Evolutionary conservation across 2,113 vertebrate genomes (phyloP).

Genomic region (Blennius ocellaris): DNA sequence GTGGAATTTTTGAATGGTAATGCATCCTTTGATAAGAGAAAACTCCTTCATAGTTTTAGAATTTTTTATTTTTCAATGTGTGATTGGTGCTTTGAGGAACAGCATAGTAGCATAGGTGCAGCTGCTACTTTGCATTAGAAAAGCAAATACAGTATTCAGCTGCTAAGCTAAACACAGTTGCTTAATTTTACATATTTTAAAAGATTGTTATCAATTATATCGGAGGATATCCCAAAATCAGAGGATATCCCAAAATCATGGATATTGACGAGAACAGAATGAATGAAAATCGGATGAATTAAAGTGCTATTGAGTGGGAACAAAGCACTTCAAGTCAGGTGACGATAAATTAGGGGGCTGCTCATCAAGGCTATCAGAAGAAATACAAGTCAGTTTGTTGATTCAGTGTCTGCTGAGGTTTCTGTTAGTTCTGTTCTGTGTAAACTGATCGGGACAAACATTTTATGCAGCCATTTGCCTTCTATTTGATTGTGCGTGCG

Average conservation of each 20-base stretch:
- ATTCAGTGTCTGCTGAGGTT: neutral
- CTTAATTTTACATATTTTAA: conserved; percentile 3
- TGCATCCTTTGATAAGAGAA: conserved; percentile 18
- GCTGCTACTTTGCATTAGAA: conserved; percentile 24
- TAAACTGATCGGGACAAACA: conserved; percentile 5
- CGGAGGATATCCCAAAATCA: neutral
- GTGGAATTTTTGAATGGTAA: conserved; percentile 14
- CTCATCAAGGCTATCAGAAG: neutral
- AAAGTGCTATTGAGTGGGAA: neutral
- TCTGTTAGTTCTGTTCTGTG: too few species aligned
- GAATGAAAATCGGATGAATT: neutral
- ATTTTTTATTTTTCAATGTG: neutral
- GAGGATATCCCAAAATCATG: neutral
- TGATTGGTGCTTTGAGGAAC: conserved; percentile 7
- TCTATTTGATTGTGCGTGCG: neutral
- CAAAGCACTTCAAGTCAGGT: neutral
- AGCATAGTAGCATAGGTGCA: neutral
- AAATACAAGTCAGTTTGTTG: neutral
- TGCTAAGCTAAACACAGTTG: neutral
- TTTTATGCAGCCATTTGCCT: neutral
- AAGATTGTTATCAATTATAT: neutral
- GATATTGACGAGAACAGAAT: neutral
- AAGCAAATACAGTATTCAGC: neutral
- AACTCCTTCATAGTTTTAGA: conserved; percentile 13
- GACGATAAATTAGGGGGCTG: neutral